Percentiles rank a stretch among this genome's conserved stretches.
Conservation (phyloP, 2,113 vertebrate species). For the Emydocephalus ijimae region DNA sequence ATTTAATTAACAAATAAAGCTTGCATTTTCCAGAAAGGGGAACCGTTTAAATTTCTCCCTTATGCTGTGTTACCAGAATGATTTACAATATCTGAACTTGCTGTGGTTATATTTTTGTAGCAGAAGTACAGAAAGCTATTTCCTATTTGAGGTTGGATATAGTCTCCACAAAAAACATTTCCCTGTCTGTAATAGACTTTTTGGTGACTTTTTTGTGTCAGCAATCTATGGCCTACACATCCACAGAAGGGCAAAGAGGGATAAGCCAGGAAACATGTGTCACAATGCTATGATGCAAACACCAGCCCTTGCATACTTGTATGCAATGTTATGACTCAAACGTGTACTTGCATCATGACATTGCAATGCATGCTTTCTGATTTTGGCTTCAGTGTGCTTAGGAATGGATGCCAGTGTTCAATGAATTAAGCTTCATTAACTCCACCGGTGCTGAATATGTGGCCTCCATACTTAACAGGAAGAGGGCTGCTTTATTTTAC, state of each 20-base stretch:
- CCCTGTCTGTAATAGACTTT: neutral
- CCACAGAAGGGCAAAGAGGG: neutral
- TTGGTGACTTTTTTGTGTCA: neutral
- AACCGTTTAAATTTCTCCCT: neutral
- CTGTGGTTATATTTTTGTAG: neutral
- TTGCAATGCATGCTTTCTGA: neutral
- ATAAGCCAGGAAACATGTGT: neutral
- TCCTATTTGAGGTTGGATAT: neutral
- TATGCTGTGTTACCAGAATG: neutral
- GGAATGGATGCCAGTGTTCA: neutral
- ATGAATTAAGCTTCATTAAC: too few species aligned
- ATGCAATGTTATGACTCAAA: neutral
- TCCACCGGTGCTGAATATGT: neutral
- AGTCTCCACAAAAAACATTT: neutral
- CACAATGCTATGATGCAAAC: neutral
- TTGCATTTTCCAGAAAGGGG: neutral
- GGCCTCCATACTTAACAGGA: neutral
- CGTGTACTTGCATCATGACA: neutral
- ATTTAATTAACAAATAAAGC: neutral
- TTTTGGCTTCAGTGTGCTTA: neutral
- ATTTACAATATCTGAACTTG: neutral
- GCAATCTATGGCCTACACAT: neutral
- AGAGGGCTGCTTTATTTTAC: slow-evolving; percentile 1
- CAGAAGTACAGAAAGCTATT: neutral
- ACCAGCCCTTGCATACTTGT: neutral